A percentile compares a stretch with the other conserved stretches of the same genome.
These are phyloP conservation scores for Sinocyclocheilus anophthalmus DNA, from an alignment of 2,113 vertebrate species.

Conservation along the genomic window DNA sequence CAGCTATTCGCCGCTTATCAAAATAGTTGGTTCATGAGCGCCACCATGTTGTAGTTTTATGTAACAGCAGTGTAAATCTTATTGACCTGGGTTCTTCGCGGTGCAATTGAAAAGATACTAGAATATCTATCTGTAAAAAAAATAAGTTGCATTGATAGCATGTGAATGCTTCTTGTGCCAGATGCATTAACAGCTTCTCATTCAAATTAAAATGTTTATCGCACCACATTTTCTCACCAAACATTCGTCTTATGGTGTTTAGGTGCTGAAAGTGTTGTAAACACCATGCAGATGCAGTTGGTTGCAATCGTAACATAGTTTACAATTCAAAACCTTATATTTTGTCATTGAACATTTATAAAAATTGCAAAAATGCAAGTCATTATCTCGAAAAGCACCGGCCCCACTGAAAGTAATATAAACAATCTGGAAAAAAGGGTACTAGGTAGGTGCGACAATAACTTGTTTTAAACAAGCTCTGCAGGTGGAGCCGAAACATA, in stretches of 20 bases:
- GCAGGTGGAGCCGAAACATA: not conserved
- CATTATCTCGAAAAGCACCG: not conserved
- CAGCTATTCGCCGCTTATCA: not conserved
- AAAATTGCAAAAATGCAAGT: not conserved
- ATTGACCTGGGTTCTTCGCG: not conserved
- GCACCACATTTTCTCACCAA: not conserved
- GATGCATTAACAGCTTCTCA: not conserved
- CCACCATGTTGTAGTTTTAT: not conserved
- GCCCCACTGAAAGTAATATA: not conserved
- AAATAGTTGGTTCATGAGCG: not conserved
- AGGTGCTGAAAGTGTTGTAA: not conserved
- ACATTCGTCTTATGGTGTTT: not conserved
- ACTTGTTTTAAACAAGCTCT: conserved; percentile 1
- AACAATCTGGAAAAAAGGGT: not conserved
- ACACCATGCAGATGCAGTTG: not conserved
- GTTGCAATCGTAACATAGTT: not conserved
- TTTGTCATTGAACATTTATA: not conserved
- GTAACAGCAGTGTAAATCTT: not conserved
- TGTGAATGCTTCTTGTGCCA: not conserved
- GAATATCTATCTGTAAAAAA: not conserved
- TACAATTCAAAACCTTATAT: not conserved
- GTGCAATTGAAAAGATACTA: not conserved
- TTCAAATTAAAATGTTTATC: not conserved
- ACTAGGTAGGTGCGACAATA: not conserved
- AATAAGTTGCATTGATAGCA: not conserved